These are phyloP conservation scores for Calameuta idolon DNA, from an alignment of 2,888 invertebrate genomes.

Conservation along the genomic window DNA sequence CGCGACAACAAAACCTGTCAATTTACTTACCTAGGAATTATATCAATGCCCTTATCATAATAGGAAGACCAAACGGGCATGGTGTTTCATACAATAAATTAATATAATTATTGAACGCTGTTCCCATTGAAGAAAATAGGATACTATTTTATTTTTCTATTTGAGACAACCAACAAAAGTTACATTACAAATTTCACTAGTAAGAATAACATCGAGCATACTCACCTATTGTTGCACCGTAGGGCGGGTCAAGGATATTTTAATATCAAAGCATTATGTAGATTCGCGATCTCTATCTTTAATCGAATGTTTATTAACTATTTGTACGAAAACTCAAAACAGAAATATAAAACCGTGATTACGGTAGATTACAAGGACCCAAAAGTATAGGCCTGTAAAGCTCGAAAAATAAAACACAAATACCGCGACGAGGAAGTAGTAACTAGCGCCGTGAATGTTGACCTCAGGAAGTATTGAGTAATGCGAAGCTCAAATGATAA, in stretches of 20 bases:
- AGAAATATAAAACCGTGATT: constrained; percentile 5
- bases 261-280: constrained; percentile 20
- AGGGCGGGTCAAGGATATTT: constrained; percentile 17
- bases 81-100: not conserved
- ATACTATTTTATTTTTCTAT: not conserved
- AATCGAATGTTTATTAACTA: not conserved
- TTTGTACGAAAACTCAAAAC: constrained; percentile 2
- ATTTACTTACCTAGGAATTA: not conserved
- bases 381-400: not conserved
- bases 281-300: not conserved
- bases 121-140: not conserved
- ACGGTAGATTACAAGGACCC: not conserved
- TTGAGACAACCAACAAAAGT: not conserved
- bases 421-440: not conserved
- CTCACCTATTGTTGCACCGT: constrained; percentile 31
- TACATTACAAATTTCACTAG: not conserved
- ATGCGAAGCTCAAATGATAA: not conserved
- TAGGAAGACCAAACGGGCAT: not conserved
- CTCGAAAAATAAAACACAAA: constrained; percentile 1
- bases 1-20: not conserved
- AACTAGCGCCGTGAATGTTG: not conserved
- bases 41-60: not conserved
- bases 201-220: constrained; percentile 1
- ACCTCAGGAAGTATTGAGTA: not conserved
- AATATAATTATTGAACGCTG: not conserved